Evolutionary conservation across 2,797 vertebrate genomes (phyloP).

Genomic region (Anabas testudineus): DNA sequence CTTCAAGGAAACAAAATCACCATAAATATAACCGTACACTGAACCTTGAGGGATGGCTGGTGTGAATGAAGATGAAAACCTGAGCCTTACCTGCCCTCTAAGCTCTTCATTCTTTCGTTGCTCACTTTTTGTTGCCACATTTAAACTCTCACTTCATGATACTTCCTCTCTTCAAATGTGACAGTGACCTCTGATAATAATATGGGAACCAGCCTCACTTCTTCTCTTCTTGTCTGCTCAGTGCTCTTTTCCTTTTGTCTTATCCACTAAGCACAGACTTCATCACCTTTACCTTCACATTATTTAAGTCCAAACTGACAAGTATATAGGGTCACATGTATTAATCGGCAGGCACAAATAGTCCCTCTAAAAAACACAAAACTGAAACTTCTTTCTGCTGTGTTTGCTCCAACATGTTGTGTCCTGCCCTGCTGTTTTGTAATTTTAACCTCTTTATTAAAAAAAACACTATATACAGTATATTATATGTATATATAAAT

Average conservation of each 20-base stretch:
- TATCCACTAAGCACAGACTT: not conserved
- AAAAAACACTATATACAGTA: no score
- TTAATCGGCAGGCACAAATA: no score
- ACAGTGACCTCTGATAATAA: not conserved
- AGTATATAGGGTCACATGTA: no score
- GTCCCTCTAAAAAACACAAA: no score
- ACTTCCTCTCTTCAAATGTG: not conserved
- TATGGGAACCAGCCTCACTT: not conserved
- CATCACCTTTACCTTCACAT: not conserved
- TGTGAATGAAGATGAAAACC: not conserved
- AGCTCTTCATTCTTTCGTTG: not conserved
- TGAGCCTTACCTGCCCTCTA: conserved; percentile 1
- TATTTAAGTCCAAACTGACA: not conserved
- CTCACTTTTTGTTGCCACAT: conserved; percentile 18
- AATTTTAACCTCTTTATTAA: no score
- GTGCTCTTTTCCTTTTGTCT: not conserved
- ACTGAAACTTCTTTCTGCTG: no score
- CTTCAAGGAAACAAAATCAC: conserved; percentile 4
- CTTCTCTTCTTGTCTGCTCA: not conserved
- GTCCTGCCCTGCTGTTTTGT: no score
- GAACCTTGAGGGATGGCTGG: not conserved
- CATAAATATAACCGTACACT: conserved; percentile 15
- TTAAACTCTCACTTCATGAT: conserved; percentile 23
- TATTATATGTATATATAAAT: no score
- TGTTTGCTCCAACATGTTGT: no score